phyloP scores from a whole-genome alignment of 2,113 vertebrate species.

The Peromyscus leucopus region DNA sequence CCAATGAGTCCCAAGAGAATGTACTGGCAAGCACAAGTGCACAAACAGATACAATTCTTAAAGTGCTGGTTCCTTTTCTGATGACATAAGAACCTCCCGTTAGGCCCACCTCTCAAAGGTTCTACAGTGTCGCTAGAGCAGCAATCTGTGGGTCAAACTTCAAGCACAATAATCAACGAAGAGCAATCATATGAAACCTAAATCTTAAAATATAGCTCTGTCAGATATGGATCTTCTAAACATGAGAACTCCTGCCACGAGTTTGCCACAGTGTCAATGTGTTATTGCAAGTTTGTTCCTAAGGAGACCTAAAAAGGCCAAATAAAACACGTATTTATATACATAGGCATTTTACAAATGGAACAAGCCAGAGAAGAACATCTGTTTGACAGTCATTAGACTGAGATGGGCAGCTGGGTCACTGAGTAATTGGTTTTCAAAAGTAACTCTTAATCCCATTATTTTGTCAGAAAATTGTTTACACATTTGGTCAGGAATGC shows the following conservation, averaged over 20 bases:
- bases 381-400: neutral
- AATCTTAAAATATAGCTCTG: neutral
- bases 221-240: neutral
- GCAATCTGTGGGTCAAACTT: neutral
- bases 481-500: neutral
- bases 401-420: neutral
- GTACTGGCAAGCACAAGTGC: neutral
- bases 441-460: neutral
- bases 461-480: neutral
- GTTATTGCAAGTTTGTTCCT: constrained; percentile 13
- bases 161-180: neutral
- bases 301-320: neutral
- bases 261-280: neutral
- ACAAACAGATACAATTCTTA: neutral
- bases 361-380: neutral
- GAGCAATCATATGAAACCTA: neutral
- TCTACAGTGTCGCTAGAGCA: neutral
- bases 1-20: neutral
- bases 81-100: neutral
- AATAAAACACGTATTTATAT: neutral
- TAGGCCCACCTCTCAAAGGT: no score
- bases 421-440: neutral
- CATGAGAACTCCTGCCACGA: neutral
- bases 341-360: neutral
- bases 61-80: neutral